Conservation (phyloP, 2,797 vertebrate species). For the Coendou prehensilis region DNA sequence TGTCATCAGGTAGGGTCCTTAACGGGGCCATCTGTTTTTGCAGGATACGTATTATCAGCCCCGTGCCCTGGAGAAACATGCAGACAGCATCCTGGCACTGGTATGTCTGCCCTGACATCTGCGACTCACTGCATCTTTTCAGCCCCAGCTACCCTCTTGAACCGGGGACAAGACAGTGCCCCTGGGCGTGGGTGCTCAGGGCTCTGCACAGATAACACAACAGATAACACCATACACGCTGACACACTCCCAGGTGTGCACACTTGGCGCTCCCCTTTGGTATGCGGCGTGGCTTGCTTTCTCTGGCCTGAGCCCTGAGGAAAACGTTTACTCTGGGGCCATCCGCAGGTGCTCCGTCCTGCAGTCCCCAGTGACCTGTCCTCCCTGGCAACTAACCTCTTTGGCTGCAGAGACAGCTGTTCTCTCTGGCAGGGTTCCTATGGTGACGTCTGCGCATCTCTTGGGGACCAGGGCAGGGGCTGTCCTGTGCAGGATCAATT, state of each 20-base stretch:
- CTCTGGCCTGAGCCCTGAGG: conserved; percentile 1
- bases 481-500: conserved; percentile 63
- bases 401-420: conserved; percentile 74
- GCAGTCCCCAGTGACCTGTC: conserved; percentile 68
- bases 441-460: conserved; percentile 70
- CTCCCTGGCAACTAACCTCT: conserved; percentile 75
- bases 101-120: conserved; percentile 88
- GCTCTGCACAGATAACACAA: neutral
- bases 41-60: conserved; percentile 95
- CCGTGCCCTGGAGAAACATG: conserved; percentile 93
- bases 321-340: conserved; percentile 69
- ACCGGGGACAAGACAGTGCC: neutral
- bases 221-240: neutral
- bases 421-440: conserved; percentile 71
- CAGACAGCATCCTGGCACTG: conserved; percentile 94
- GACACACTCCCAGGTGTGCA: neutral
- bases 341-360: conserved; percentile 53
- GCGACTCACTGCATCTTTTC: neutral
- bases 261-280: neutral
- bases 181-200: neutral
- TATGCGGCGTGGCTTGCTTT: conserved; percentile 18
- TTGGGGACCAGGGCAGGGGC: conserved; percentile 70
- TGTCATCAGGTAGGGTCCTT: neutral
- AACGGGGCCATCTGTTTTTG: conserved; percentile 63
- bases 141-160: neutral